phyloP scores from a whole-genome alignment of 2,113 vertebrate genomes.

The Sialia sialis region DNA sequence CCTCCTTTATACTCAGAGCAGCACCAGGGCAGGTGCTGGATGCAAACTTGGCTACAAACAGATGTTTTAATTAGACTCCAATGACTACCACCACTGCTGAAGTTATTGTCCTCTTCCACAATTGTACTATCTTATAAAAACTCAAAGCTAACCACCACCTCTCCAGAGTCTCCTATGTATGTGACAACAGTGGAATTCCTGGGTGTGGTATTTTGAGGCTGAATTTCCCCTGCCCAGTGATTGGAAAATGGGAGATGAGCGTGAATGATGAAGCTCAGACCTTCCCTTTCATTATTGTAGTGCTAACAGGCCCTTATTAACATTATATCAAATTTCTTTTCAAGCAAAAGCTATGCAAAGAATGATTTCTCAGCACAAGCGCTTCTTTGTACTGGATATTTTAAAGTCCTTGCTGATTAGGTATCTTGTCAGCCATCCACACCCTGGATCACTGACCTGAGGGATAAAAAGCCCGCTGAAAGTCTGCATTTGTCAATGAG shows the following conservation, averaged over 20 bases:
- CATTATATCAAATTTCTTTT: background rate
- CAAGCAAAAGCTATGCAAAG: background rate
- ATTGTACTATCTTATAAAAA: accelerated
- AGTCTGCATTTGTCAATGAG: background rate
- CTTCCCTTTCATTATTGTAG: background rate
- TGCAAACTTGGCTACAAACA: background rate
- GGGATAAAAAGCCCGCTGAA: background rate
- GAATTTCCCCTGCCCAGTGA: constrained; percentile 1
- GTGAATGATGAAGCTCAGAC: background rate
- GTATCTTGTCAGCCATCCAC: background rate
- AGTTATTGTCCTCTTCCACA: background rate
- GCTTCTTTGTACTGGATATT: constrained; percentile 17
- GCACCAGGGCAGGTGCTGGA: background rate
- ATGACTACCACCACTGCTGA: background rate
- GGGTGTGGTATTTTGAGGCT: background rate
- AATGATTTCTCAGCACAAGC: background rate
- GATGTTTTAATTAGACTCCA: background rate
- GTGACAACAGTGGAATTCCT: background rate
- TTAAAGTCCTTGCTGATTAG: constrained; percentile 19
- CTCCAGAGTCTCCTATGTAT: background rate
- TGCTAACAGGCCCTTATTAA: background rate
- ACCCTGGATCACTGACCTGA: background rate
- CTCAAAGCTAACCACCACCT: background rate
- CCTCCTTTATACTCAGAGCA: background rate
- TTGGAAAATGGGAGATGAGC: background rate